Evolutionary conservation across 30 jellyfish, hydroid and myxozoan genomes (phyloP).

Genomic region (Mastigias papua): DNA sequence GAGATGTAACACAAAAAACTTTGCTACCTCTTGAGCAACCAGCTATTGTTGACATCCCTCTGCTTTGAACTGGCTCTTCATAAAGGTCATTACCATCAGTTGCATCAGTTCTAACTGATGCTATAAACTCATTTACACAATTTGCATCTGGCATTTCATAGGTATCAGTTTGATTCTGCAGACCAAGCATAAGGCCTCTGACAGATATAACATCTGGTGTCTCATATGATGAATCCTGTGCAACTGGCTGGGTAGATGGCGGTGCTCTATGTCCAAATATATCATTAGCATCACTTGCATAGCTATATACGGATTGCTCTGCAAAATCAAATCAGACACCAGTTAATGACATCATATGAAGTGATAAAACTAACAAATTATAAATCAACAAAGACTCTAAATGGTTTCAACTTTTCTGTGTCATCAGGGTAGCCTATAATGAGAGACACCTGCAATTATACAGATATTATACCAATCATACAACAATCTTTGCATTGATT

Average conservation of each 20-base stretch:
- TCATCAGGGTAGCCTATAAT: too few relatives aligned
- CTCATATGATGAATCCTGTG: constrained; percentile 24
- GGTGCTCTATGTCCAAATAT: background rate
- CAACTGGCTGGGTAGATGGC: background rate
- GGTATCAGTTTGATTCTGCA: constrained; percentile 15
- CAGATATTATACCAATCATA: too few relatives aligned
- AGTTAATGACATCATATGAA: background rate
- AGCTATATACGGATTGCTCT: constrained; percentile 65
- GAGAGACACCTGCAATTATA: too few relatives aligned
- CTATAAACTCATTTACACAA: constrained; percentile 38
- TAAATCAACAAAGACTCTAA: background rate
- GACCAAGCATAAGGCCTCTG: constrained; percentile 65
- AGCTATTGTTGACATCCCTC: background rate
- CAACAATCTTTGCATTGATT: too few relatives aligned
- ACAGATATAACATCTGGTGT: constrained; percentile 52
- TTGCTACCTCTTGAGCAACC: background rate
- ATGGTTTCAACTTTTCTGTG: too few relatives aligned
- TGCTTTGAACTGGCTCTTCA: constrained; percentile 40
- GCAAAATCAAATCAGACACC: background rate
- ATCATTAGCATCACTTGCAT: constrained; percentile 49
- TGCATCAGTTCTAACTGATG: background rate
- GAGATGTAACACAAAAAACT: background rate
- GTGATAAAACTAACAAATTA: background rate
- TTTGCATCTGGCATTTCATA: constrained; percentile 60
- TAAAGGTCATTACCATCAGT: constrained; percentile 25